Evolutionary conservation across 2,797 vertebrate genomes (phyloP).

Genomic region (Luscinia megarhynchos): DNA sequence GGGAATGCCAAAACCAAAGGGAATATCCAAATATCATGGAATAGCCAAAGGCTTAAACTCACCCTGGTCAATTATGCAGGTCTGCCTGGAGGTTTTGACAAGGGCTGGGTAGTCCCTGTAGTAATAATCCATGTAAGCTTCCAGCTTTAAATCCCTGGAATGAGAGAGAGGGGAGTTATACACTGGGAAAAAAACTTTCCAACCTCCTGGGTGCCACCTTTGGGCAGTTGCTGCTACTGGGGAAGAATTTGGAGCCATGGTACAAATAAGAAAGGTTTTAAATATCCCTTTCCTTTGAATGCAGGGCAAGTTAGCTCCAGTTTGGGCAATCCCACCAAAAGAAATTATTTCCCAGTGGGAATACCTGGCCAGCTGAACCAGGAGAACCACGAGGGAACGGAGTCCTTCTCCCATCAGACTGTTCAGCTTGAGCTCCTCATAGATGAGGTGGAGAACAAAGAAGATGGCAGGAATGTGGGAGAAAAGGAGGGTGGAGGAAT

Average conservation of each 20-base stretch:
- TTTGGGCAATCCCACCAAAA: neutral
- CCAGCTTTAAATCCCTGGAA: conserved; percentile 91
- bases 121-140: conserved; percentile 93
- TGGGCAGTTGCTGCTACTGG: neutral
- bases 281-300: neutral
- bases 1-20: neutral
- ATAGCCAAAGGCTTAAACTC: conserved; percentile 45
- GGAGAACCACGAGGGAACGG: conserved; percentile 87
- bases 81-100: conserved; percentile 86
- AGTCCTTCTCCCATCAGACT: conserved; percentile 90
- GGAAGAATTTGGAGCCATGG: neutral
- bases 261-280: neutral
- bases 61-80: conserved; percentile 89
- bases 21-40: neutral
- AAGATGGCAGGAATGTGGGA: conserved; percentile 92
- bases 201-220: neutral
- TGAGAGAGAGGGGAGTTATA: neutral
- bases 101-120: conserved; percentile 93
- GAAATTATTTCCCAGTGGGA: neutral
- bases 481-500: conserved; percentile 91
- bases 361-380: conserved; percentile 95
- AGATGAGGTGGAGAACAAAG: conserved; percentile 93
- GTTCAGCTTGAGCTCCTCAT: conserved; percentile 95
- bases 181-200: neutral
- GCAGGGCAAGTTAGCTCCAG: neutral